A percentile compares a stretch with the other conserved stretches of the same genome.
phyloP scores from a whole-genome alignment of 2,888 invertebrate genomes.

The Latheticus oryzae region DNA sequence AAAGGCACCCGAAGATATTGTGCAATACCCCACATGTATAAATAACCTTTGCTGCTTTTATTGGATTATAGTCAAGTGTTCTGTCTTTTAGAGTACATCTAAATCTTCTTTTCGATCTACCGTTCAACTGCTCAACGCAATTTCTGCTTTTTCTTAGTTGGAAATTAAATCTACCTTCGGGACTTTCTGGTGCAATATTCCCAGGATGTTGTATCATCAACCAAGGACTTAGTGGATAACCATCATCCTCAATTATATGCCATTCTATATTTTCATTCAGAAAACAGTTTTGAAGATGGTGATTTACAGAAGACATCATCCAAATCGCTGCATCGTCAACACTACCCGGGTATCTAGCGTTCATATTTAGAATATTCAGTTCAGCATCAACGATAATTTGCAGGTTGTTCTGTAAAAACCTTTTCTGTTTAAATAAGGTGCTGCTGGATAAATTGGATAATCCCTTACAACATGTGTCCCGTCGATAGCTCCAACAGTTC shows the following conservation, averaged over 20 bases:
- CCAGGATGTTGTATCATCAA: slow-evolving; percentile 25
- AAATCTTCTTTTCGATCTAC: slow-evolving; percentile 36
- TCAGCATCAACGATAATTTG: slow-evolving; percentile 5
- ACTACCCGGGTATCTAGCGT: slow-evolving; percentile 38
- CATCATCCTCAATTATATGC: slow-evolving; percentile 27
- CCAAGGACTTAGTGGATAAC: slow-evolving; percentile 30
- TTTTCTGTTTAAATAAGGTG: slow-evolving; percentile 21
- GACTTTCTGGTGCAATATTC: slow-evolving; percentile 14
- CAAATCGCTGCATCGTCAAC: slow-evolving; percentile 38
- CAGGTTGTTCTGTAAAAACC: slow-evolving; percentile 18
- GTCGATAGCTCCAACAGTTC: slow-evolving; percentile 20
- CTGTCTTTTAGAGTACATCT: slow-evolving; percentile 39
- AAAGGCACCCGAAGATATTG: slow-evolving; percentile 22
- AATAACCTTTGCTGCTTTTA: slow-evolving; percentile 33
- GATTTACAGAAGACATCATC: slow-evolving; percentile 28
- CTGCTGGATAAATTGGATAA: slow-evolving; percentile 9
- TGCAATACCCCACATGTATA: slow-evolving; percentile 41
- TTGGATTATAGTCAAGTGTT: slow-evolving; percentile 37
- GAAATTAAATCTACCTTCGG: slow-evolving; percentile 25
- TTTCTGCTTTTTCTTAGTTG: slow-evolving; percentile 1
- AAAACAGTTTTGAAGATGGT: slow-evolving; percentile 15
- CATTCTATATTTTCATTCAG: slow-evolving; percentile 29
- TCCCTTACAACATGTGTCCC: slow-evolving; percentile 22
- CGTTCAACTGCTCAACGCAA: slow-evolving; percentile 29
- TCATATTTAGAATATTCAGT: slow-evolving; percentile 30